Evolutionary conservation across 2,797 vertebrate species (phyloP).

Genomic region (Sebastes oblongus): DNA sequence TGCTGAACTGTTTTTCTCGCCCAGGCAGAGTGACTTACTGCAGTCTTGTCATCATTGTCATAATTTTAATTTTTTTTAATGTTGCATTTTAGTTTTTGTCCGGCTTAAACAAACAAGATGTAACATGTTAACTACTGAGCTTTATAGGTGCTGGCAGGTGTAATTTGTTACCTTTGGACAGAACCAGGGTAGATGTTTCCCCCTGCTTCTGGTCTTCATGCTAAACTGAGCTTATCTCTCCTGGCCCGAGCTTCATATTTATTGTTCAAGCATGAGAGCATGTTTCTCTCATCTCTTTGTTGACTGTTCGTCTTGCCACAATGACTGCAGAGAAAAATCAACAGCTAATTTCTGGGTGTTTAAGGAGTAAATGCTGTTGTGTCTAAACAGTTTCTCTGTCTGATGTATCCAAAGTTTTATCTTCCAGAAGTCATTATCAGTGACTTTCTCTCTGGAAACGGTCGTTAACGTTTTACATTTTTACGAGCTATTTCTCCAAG

Average conservation of each 20-base stretch:
- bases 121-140: neutral
- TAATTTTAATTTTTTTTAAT: neutral
- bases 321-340: neutral
- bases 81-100: neutral
- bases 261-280: neutral
- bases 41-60: neutral
- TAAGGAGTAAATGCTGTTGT: neutral
- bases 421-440: neutral
- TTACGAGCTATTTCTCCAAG: neutral
- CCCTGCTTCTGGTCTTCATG: neutral
- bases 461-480: neutral
- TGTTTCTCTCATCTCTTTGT: neutral
- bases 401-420: constrained; percentile 8
- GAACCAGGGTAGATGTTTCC: neutral
- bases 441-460: constrained; percentile 12
- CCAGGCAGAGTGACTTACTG: neutral
- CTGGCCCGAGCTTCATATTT: neutral
- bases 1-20: neutral
- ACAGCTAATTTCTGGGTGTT: neutral
- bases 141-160: neutral
- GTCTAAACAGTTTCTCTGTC: neutral
- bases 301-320: neutral
- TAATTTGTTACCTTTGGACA: neutral
- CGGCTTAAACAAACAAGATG: neutral
- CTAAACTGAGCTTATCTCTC: neutral